Evolutionary conservation across 2,888 invertebrate genomes (phyloP), one percentile per base, ranked within the genome.

Genomic region (Parnassius smintheus): DNA sequence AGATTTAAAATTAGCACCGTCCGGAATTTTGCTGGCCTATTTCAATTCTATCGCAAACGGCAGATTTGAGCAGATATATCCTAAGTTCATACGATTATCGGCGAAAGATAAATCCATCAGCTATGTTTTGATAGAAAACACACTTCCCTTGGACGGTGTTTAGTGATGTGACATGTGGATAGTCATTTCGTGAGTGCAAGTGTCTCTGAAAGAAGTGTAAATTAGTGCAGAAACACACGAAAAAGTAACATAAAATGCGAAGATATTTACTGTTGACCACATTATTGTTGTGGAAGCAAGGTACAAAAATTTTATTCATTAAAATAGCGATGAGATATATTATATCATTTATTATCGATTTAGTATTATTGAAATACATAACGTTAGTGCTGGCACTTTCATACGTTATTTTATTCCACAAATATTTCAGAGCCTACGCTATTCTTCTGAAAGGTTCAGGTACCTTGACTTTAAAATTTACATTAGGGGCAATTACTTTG

Each of bases 1-100:
- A 71, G 80, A 78, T 86, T 88, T 91, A 91, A 89, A 89, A 85
- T 85, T 91, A 91, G 89, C 85, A 73, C 64, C 77, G 80, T 80
- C 81, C 81, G 77, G 81, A 82, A 85, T 85, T 85, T 83, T 70
- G 77, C 82, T 81, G 85, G 74, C 84, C 88, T 85, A 89, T 86
- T 87, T 87, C 80, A 72, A 81, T 77, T 74, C 74, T 73, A 67
- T 68, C 72, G 73, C 81, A 82, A 81, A 83, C 81, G 75, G 74
- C 74, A 76, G 76, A 81, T 81, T 82, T 82, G 78, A 76, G 68
- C 68, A 65, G 69, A 62, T 65, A 67, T 67, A 66, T 64, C 61
- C 65, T 65, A 65, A 65, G 57, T 70, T 62, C 18, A 18, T 45
- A 13, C 52, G 46, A 48, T 56, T 59, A 51, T 49, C 41, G 55